Conservation (phyloP, 2,113 vertebrate species). For the Campylorhamphus procurvoides region DNA sequence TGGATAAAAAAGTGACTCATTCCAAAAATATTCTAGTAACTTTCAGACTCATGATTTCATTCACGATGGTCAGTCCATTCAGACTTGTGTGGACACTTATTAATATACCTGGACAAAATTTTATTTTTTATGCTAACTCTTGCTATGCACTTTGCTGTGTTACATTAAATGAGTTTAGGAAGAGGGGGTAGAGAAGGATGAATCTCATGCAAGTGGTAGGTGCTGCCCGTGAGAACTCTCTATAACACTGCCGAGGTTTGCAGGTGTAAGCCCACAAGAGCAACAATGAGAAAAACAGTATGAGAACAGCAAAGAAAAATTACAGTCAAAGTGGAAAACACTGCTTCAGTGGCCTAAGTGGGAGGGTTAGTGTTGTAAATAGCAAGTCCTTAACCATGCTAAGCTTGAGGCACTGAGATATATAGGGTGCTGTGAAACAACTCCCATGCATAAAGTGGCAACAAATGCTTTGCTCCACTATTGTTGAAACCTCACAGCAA, state of each 20-base stretch:
- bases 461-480: background rate
- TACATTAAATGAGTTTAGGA: background rate
- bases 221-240: background rate
- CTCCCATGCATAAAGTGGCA: background rate
- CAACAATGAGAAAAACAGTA: background rate
- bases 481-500: background rate
- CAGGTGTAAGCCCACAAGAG: background rate
- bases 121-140: background rate
- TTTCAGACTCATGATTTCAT: background rate
- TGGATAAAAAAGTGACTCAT: background rate
- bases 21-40: background rate
- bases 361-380: background rate
- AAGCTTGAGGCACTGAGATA: background rate
- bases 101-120: background rate
- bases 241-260: background rate
- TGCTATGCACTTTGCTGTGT: background rate
- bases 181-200: background rate
- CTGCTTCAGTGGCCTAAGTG: background rate
- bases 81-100: background rate
- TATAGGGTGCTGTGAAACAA: rapidly evolving
- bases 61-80: background rate
- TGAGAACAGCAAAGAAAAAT: background rate
- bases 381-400: background rate
- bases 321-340: background rate
- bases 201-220: background rate